Base-by-base conservation (phyloP, 2,888 invertebrate genomes). In the Leptopilina syphax region DNA sequence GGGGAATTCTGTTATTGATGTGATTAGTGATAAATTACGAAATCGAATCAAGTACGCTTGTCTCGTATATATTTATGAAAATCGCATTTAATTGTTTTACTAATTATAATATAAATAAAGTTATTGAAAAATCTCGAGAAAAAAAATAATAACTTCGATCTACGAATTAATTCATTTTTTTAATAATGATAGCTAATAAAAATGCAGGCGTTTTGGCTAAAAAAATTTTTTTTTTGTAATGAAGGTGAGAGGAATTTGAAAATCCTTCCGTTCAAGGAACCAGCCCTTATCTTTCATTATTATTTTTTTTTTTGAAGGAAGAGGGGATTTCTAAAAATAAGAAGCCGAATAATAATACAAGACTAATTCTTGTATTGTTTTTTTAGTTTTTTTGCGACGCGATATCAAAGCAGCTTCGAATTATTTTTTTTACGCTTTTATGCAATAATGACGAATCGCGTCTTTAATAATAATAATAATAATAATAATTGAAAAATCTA, bases 261-360 rank as follows among this genome's bases (percentile, higher is more conserved):
- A 34, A 34, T 41, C 41, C 70, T 80, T 79, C 79, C 66, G 79
- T 70, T 82, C 73, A 84, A 84, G 84, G 84, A 83, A 83, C 84
- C 84, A 84, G 84, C 84, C 84, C 83, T 82, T 82, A 50, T 47
- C 12, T 78, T 79, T 76, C 5, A 1, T 24, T 41, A 24, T 70
- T 65, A 44, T 27, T 73, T 68, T 65, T 44, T 65, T 73, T 68
- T 57, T 70, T 70, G 67, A 50, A 8, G 27, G 76, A 34, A 34
- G 34, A 73, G 44, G 47, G 47, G 27, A 50, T 81, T 82, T 79
- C 79, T 79, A 78, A 79, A 78, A 79, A 85, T 84, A 84, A 84
- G 77, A 81, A 83, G 83, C 84, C 83, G 82, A 84, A 85, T 82
- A 80, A 82, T 80, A 73, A 84, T 83, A 82, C 80, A 81, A 80